Base-by-base conservation (phyloP, 2,888 invertebrate species). In the Rapana venosa region DNA sequence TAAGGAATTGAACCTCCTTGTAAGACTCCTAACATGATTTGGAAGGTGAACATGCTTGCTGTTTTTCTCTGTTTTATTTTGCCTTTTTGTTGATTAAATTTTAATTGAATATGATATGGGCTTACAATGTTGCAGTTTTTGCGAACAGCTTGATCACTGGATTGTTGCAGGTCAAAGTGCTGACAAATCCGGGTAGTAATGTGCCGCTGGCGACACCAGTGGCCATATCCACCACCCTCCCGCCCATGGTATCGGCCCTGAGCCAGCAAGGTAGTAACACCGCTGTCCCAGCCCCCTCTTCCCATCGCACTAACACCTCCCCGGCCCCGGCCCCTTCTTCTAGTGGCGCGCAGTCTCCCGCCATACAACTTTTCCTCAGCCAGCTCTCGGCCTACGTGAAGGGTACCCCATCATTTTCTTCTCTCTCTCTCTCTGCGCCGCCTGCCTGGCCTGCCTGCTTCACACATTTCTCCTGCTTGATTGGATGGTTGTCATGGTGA, bases 181-280 rank as follows among this genome's bases (percentile, higher is more conserved):
- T 97, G 88, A 97, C 97, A 26, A 96, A 97, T 91, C 97, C 97
- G 89, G 95, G 95, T 61, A 94, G 95, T 88, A 94, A 94, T 90
- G 92, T 93, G 87, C 95, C 95, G 56, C 89, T 95, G 84, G 93
- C 94, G 32, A 97, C 97, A 81, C 97, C 97, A 26, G 97, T 97
- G 90, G 97, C 97, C 26, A 97, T 97, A 70, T 97, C 97, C 56
- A 95, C 95, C 61, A 97, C 97, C 4, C 95, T 97, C 91, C 97
- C 97, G 87, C 97, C 97, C 87, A 97, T 97, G 88, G 97, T 97
- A 91, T 97, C 97, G 89, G 97, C 97, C 94, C 96, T 97, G 74
- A 93, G 94, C 87, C 94, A 94, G 91, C 94, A 94, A 94, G 94
- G 95, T 95, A 94, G 92, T 92, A 92, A 90, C 89, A 90, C 91